Evolutionary conservation across 2,113 vertebrate species (phyloP).

Genomic region (Dasyprocta punctata): DNA sequence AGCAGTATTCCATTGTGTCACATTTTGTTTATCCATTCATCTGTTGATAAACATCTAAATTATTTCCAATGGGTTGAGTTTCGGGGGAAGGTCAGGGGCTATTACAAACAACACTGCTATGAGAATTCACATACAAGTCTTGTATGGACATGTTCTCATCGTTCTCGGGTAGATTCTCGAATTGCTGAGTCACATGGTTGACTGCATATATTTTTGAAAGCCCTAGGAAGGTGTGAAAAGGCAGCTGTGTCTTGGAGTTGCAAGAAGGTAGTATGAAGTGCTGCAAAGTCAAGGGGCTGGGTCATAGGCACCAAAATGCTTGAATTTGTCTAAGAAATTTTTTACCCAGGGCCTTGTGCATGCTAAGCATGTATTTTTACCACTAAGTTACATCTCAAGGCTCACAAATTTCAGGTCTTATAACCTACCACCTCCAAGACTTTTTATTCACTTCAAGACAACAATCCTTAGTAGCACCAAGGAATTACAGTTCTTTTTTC

Average conservation of each 20-base stretch:
- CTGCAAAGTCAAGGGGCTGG: not conserved
- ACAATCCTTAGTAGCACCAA: not conserved
- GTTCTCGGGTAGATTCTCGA: constrained; percentile 7
- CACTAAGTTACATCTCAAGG: not conserved
- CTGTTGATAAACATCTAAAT: not conserved
- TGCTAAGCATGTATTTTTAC: not conserved
- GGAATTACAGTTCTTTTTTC: not conserved
- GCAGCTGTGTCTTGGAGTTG: not conserved
- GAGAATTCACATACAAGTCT: not conserved
- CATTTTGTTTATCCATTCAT: not conserved
- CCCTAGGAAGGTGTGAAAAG: not conserved
- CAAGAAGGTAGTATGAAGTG: not conserved
- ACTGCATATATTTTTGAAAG: not conserved
- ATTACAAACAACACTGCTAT: not conserved
- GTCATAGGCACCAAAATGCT: fast-evolving
- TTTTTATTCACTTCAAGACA: not conserved
- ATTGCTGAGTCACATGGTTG: not conserved
- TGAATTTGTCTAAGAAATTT: not conserved
- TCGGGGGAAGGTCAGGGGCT: fast-evolving
- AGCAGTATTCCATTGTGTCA: not conserved
- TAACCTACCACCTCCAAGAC: not conserved
- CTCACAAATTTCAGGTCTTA: not conserved
- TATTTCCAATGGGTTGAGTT: not conserved
- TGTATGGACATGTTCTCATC: not conserved
- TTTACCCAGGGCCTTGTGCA: not conserved